Evolutionary conservation across 2,888 invertebrate species (phyloP), one percentile per base, ranked within the genome.

Genomic region (Polyploca ridens): DNA sequence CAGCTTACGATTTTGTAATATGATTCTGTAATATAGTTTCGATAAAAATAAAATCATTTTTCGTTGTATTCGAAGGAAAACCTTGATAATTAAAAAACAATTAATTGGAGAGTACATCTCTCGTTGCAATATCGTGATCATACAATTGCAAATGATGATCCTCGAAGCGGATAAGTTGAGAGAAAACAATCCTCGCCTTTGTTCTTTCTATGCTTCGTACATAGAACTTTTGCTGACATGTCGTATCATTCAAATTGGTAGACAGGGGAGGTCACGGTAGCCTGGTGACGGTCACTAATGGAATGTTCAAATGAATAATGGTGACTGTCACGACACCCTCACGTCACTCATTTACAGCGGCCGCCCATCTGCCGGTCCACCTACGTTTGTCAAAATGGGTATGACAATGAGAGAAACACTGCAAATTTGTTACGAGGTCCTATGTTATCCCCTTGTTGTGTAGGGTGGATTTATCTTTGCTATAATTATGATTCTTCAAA

Each of bases 301-400:
- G 72, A 65, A 78, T 70, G 78, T 74, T 72, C 68, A 66, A 69
- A 72, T 83, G 78, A 84, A 64, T 80, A 84, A 83, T 84, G 76
- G 69, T 64, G 68, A 38, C 68, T 76, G 79, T 81, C 81, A 73
- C 64, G 64, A 59, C 65, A 69, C 62, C 57, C 66, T 65, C 64
- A 70, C 71, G 74, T 72, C 73, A 74, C 63, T 69, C 70, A 61
- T 61, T 61, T 41, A 72, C 54, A 62, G 66, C 62, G 54, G 62
- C 44, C 44, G 64, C 62, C 62, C 63, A 66, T 66, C 61, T 67
- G 41, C n/a, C 19, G 63, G 54, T 19, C 59, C 33, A 63, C 66
- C 65, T 71, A 63, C 57, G 68, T 67, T 64, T 65, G 62, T 63
- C 60, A 68, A 66, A 67, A 63, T 64, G 38, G 27, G 60, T 54